These are phyloP conservation scores for Uropetala carovei DNA, from an alignment of 2,888 invertebrate genomes.

Conservation along the genomic window DNA sequence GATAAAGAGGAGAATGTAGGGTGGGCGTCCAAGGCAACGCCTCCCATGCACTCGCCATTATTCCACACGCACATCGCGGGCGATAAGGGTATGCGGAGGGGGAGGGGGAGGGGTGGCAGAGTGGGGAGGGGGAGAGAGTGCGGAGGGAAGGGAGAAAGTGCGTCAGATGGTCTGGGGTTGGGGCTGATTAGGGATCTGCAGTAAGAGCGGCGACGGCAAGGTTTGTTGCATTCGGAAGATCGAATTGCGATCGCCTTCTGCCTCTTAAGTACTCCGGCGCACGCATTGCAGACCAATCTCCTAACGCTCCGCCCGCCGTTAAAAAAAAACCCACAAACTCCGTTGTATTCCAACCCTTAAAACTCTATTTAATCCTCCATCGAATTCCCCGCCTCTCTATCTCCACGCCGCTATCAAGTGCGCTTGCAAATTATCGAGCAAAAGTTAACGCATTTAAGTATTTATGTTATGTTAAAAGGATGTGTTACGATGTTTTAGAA, in stretches of 20 bases:
- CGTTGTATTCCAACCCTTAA: neutral
- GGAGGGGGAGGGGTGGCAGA: neutral
- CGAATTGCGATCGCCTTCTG: constrained; percentile 26
- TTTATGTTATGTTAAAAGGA: too few species aligned
- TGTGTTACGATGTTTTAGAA: too few species aligned
- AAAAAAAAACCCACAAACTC: neutral
- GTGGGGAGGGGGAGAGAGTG: constrained; percentile 32
- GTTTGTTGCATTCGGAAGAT: constrained; percentile 27
- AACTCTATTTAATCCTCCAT: neutral
- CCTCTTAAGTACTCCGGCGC: constrained; percentile 12
- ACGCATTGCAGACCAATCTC: constrained; percentile 21
- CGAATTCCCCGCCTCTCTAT: neutral
- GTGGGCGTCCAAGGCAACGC: neutral
- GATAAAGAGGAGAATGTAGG: neutral
- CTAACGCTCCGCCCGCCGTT: neutral
- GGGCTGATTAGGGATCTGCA: constrained; percentile 50
- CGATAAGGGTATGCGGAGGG: neutral
- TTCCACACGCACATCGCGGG: neutral
- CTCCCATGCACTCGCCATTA: constrained; percentile 18
- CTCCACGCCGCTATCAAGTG: neutral
- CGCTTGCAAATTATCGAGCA: too few species aligned
- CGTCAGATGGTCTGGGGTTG: neutral
- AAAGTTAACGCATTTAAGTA: too few species aligned
- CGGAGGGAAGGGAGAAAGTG: neutral
- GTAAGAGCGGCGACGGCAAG: neutral